Evolutionary conservation across 2,113 vertebrate species (phyloP).

Genomic region (Anser brachyrhynchus): DNA sequence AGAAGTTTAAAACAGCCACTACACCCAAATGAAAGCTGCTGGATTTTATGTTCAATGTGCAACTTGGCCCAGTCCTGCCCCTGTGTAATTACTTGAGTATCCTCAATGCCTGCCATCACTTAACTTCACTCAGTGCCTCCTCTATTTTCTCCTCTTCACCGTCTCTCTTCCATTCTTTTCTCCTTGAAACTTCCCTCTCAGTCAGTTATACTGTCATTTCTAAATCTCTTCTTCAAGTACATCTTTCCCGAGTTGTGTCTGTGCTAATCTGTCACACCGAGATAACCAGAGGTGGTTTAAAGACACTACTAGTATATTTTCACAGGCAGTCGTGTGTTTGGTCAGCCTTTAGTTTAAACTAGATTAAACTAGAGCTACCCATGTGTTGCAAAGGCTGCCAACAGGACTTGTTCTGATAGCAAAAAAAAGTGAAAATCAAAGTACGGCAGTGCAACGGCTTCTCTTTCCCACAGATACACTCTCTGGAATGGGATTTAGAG

Average conservation of each 20-base stretch:
- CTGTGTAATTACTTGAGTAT: background rate
- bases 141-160: background rate
- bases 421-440: background rate
- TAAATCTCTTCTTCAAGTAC: background rate
- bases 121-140: background rate
- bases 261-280: background rate
- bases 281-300: background rate
- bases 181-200: background rate
- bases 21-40: background rate
- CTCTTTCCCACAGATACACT: background rate
- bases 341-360: background rate
- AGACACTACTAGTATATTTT: background rate
- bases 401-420: background rate
- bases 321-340: background rate
- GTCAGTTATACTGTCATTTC: background rate
- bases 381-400: background rate
- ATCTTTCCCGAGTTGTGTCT: too few relatives aligned
- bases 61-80: background rate
- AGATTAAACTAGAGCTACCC: background rate
- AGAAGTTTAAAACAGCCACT: background rate
- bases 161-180: background rate
- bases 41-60: background rate
- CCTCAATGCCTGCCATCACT: background rate
- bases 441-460: background rate
- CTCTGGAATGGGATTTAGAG: background rate